These are phyloP conservation scores for Lucifuga dentata DNA, from an alignment of 2,113 vertebrate species.

Conservation along the genomic window DNA sequence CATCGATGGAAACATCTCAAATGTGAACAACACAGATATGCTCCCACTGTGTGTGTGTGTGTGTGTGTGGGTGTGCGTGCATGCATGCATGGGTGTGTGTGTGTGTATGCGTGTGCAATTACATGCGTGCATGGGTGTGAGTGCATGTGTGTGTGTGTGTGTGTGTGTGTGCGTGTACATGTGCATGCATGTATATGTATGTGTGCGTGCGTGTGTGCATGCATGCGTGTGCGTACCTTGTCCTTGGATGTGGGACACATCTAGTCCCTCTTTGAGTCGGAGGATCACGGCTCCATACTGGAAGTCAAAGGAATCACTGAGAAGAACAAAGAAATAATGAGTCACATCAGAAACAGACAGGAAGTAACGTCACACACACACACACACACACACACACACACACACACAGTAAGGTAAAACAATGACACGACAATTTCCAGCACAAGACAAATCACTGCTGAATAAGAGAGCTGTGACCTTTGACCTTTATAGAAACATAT, in stretches of 20 bases:
- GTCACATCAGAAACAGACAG: not conserved
- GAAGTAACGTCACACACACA: not conserved
- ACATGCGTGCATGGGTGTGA: constrained; percentile 49
- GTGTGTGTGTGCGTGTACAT: constrained; percentile 2
- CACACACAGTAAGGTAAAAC: not conserved
- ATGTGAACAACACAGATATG: no score
- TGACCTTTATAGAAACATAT: no score
- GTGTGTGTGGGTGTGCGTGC: constrained; percentile 2
- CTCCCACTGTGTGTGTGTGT: not conserved
- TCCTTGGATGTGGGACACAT: constrained; percentile 96
- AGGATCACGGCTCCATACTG: constrained; percentile 96
- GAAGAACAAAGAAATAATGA: constrained; percentile 8
- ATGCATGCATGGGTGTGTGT: constrained; percentile 12
- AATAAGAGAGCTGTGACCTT: not conserved
- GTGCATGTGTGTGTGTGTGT: constrained; percentile 76
- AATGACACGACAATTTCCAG: constrained; percentile 1
- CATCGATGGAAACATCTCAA: no score
- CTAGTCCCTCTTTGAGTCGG: constrained; percentile 92
- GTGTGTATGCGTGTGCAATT: constrained; percentile 62
- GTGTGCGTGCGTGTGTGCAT: not conserved
- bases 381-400: no score
- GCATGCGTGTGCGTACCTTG: constrained; percentile 89
- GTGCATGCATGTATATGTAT: no score
- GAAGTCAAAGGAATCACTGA: constrained; percentile 95
- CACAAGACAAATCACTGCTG: not conserved